These are phyloP conservation scores for Creontiades dilutus DNA, from an alignment of 2,888 invertebrate species.

Conservation along the genomic window DNA sequence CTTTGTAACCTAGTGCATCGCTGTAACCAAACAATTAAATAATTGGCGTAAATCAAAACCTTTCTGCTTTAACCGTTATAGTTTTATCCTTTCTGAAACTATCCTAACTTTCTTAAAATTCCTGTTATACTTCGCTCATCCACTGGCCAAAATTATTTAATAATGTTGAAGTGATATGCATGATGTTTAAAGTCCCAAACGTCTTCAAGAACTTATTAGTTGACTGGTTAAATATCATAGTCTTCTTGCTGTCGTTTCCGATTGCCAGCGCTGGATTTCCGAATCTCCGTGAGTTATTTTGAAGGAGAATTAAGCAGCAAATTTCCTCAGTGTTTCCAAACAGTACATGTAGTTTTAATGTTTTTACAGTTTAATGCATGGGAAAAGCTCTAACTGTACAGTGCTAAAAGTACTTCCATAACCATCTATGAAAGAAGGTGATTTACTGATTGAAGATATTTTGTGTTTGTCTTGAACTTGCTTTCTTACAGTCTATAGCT, in stretches of 20 bases:
- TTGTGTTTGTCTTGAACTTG: too few species aligned
- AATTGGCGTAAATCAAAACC: background rate
- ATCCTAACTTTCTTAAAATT: background rate
- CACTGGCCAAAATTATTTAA: background rate
- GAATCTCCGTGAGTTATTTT: constrained; percentile 2
- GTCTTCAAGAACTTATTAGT: constrained; percentile 11
- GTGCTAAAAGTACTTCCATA: too few species aligned
- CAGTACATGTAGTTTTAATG: too few species aligned
- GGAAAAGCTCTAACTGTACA: too few species aligned
- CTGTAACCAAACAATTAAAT: background rate
- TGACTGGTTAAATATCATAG: background rate
- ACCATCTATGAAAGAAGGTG: too few species aligned
- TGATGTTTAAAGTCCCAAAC: background rate
- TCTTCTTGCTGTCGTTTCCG: constrained; percentile 3
- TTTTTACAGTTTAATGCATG: too few species aligned
- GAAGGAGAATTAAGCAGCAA: too few species aligned
- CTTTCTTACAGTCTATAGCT: too few species aligned
- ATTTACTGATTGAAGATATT: too few species aligned
- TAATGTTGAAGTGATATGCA: background rate
- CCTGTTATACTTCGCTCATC: background rate
- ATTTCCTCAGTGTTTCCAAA: too few species aligned
- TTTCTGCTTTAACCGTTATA: background rate
- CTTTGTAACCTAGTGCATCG: background rate
- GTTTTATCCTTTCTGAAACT: background rate
- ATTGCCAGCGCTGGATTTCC: constrained; percentile 20